Percentiles rank a stretch among this genome's conserved stretches.
These are phyloP conservation scores for Epinephelus malabaricus DNA, from an alignment of 2,797 vertebrate genomes.

Conservation along the genomic window DNA sequence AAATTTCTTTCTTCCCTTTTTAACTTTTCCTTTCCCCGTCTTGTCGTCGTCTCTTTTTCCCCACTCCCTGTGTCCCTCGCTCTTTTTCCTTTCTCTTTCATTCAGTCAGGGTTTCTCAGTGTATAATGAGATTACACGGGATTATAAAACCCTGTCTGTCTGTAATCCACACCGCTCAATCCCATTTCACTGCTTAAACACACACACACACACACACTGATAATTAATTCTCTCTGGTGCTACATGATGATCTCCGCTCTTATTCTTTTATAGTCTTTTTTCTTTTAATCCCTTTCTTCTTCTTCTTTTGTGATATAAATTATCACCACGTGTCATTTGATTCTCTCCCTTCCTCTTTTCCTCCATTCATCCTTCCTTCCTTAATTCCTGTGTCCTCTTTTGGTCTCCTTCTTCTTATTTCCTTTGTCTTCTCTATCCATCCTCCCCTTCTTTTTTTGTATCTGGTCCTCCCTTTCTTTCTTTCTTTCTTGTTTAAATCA, in stretches of 20 bases:
- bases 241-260: constrained; percentile 29
- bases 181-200: constrained; percentile 69
- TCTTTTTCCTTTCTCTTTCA: constrained; percentile 17
- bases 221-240: constrained; percentile 52
- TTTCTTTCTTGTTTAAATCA: background rate
- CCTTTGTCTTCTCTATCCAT: too few relatives aligned
- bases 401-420: background rate
- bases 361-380: background rate
- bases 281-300: constrained; percentile 50
- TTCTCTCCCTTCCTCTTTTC: background rate
- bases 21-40: background rate
- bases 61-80: background rate
- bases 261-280: constrained; percentile 36
- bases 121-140: constrained; percentile 81
- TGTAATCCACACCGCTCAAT: constrained; percentile 82
- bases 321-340: constrained; percentile 30
- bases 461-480: background rate
- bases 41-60: background rate
- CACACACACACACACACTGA: constrained; percentile 49
- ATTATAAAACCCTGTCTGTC: constrained; percentile 71
- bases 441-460: background rate
- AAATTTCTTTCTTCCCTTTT: too few relatives aligned
- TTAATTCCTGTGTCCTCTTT: background rate
- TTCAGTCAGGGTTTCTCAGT: constrained; percentile 61
- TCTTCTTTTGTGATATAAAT: constrained; percentile 51